Percentiles rank a stretch among this genome's conserved stretches.
Conservation (phyloP, 2,113 vertebrate species). For the Naja naja region DNA sequence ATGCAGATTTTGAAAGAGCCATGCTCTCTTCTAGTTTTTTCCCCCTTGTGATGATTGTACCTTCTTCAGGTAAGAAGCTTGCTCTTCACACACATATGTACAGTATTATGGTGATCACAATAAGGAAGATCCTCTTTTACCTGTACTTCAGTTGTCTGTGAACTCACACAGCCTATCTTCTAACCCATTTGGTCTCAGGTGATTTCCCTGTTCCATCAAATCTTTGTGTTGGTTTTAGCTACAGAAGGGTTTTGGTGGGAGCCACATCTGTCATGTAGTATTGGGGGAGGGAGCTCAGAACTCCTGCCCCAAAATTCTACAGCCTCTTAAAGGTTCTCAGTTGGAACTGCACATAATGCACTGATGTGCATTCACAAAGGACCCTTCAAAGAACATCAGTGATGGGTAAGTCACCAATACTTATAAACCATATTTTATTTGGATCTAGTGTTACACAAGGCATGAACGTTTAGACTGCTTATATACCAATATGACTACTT, state of each 20-base stretch:
- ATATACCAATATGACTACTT: not conserved
- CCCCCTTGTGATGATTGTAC: not conserved
- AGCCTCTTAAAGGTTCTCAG: not conserved
- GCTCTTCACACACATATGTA: not conserved
- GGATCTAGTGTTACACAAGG: not conserved
- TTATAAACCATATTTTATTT: not conserved
- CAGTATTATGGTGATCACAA: not conserved
- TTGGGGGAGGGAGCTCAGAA: too few species aligned
- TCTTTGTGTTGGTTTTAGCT: not conserved
- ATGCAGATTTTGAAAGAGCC: not conserved
- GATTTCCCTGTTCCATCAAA: not conserved
- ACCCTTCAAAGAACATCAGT: not conserved
- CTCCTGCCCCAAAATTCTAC: not conserved
- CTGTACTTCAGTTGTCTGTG: not conserved
- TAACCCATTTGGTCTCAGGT: not conserved
- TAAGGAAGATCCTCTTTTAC: not conserved
- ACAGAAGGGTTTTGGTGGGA: not conserved
- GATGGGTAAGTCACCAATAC: not conserved
- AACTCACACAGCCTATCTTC: not conserved
- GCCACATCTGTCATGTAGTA: not conserved
- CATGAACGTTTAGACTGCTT: not conserved
- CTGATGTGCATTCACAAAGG: not conserved
- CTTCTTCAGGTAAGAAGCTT: not conserved
- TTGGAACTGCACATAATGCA: not conserved
- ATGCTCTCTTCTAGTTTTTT: not conserved